These are phyloP conservation scores for Harpegnathos saltator DNA, from an alignment of 1,140 invertebrate genomes.

Conservation along the genomic window DNA sequence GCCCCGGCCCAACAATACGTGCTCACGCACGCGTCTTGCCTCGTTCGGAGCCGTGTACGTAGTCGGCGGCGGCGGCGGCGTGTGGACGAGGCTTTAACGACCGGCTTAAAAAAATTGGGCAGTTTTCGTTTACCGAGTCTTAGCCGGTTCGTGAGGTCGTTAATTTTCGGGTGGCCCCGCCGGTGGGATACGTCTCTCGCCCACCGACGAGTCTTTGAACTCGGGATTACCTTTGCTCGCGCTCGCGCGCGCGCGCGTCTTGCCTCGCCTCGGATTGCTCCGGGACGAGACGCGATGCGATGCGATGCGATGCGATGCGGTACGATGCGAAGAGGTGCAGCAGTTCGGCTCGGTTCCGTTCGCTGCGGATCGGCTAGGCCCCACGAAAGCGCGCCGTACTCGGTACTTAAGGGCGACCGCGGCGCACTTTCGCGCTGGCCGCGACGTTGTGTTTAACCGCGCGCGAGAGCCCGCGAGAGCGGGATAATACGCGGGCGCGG, in stretches of 20 bases:
- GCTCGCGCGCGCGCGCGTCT: no score
- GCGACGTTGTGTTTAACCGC: slow-evolving; percentile 33
- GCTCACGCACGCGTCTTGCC: slow-evolving; percentile 50
- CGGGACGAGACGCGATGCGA: slow-evolving; percentile 12
- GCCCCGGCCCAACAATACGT: slow-evolving; percentile 25
- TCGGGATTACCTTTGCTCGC: slow-evolving; percentile 61
- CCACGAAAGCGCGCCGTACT: slow-evolving; percentile 49
- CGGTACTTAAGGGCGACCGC: slow-evolving; percentile 18
- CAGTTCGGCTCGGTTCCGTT: not conserved
- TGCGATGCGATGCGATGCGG: slow-evolving; percentile 8
- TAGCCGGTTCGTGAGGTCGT: slow-evolving; percentile 76
- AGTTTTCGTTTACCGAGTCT: slow-evolving; percentile 78
- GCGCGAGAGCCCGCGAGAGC: slow-evolving; percentile 18
- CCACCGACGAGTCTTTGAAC: slow-evolving; percentile 71
- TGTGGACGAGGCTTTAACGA: slow-evolving; percentile 71
- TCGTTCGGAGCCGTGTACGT: slow-evolving; percentile 11
- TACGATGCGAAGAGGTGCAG: not conserved
- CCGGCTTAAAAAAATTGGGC: slow-evolving; percentile 71
- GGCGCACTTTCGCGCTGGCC: slow-evolving; percentile 2
- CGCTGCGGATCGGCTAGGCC: slow-evolving; percentile 39
- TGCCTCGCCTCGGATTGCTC: slow-evolving; percentile 34
- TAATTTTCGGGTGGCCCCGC: slow-evolving; percentile 77
- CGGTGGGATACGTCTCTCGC: slow-evolving; percentile 66
- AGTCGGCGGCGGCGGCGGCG: slow-evolving; percentile 16
- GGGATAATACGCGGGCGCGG: slow-evolving; percentile 34